Percentiles rank a stretch among this genome's conserved stretches.
These are phyloP conservation scores for Microcebus lehilahytsara DNA, from an alignment of 2,113 vertebrate species.

Conservation along the genomic window DNA sequence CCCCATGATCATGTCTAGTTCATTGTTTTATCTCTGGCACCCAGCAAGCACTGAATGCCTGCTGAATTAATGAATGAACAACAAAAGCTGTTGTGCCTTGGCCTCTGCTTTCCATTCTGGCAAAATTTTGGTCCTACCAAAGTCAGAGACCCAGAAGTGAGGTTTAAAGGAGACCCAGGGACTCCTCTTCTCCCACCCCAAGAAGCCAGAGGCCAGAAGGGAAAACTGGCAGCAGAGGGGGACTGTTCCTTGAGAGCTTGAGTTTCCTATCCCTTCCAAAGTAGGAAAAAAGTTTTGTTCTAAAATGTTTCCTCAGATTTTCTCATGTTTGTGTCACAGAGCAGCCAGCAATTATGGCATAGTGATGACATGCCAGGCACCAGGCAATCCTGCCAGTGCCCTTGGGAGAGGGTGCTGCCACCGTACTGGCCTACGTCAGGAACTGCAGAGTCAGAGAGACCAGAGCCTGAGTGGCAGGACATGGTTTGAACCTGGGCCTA, in stretches of 20 bases:
- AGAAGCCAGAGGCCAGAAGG: neutral
- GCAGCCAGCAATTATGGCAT: neutral
- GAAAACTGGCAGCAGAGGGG: neutral
- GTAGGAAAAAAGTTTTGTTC: neutral
- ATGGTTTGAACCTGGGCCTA: neutral
- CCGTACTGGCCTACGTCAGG: neutral
- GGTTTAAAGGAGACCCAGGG: neutral
- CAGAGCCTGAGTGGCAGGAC: neutral
- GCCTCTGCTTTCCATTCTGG: neutral
- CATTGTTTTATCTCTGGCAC: neutral
- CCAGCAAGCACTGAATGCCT: neutral
- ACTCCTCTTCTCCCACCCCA: neutral
- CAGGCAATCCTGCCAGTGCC: neutral
- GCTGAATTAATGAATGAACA: neutral
- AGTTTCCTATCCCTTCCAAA: neutral
- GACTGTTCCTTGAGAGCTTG: neutral
- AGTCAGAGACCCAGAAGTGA: neutral
- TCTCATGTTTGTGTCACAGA: neutral
- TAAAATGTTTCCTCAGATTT: neutral
- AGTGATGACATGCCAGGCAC: neutral
- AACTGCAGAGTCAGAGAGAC: neutral
- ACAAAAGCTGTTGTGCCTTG: neutral
- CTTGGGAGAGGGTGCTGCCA: neutral
- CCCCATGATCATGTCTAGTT: neutral
- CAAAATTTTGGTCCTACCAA: neutral